These are phyloP conservation scores for Halichoeres trimaculatus DNA, from an alignment of 2,113 vertebrate species.

Conservation along the genomic window DNA sequence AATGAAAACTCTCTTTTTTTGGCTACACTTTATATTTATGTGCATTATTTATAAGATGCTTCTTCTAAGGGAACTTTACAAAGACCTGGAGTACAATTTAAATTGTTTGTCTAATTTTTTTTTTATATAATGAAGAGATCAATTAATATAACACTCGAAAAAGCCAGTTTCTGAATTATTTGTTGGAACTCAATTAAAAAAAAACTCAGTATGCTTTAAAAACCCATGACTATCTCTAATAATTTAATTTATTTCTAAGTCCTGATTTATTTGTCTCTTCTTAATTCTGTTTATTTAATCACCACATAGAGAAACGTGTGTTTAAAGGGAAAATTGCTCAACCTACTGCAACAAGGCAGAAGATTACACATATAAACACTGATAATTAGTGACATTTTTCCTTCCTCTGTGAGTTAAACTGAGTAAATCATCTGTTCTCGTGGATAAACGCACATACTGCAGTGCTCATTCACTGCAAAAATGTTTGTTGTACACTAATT, in stretches of 20 bases:
- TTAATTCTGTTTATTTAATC: no score
- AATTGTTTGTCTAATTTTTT: no score
- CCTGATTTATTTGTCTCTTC: no score
- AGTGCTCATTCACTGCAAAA: slow-evolving; percentile 8
- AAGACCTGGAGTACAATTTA: neutral
- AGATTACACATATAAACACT: neutral
- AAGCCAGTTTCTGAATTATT: no score
- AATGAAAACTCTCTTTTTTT: neutral
- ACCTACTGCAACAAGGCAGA: neutral
- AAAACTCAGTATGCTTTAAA: no score
- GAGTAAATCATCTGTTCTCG: slow-evolving; percentile 24
- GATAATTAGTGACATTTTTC: neutral
- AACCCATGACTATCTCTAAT: no score
- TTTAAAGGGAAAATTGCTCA: no score
- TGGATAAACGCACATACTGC: slow-evolving; percentile 2
- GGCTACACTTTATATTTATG: neutral
- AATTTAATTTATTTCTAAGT: no score
- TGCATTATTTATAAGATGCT: neutral
- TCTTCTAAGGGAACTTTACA: neutral
- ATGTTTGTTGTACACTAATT: slow-evolving; percentile 12
- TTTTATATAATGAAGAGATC: no score
- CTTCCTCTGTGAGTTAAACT: neutral
- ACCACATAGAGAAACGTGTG: no score
- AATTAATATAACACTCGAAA: no score
- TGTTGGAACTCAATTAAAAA: no score